These are phyloP conservation scores for Plagodis dolabraria DNA, from an alignment of 2,888 invertebrate species.

Conservation along the genomic window DNA sequence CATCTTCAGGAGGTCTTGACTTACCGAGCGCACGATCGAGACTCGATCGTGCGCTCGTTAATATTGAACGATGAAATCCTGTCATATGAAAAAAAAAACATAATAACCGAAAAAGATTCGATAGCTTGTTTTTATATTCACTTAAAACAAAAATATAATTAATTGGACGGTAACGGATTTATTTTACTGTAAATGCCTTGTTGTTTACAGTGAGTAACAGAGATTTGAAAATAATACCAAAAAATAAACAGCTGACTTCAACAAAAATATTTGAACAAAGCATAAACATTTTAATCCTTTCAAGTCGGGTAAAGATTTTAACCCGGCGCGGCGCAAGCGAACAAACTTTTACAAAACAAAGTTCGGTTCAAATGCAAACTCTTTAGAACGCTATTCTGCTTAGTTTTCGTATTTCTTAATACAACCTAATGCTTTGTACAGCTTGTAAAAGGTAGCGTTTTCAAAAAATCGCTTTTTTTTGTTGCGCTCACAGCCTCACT, in stretches of 20 bases:
- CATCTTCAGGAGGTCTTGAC: no score
- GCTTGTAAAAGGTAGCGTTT: constrained; percentile 49
- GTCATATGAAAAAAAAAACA: no score
- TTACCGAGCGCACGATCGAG: no score
- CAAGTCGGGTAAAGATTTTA: constrained; percentile 52
- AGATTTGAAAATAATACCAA: not conserved
- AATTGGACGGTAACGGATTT: no score
- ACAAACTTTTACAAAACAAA: constrained; percentile 73
- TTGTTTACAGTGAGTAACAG: no score
- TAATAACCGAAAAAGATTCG: no score
- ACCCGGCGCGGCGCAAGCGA: constrained; percentile 64
- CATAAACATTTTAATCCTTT: constrained; percentile 26
- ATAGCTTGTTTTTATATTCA: no score
- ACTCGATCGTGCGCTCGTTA: no score
- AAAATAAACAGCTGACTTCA: not conserved
- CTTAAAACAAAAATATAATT: no score
- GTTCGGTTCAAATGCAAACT: constrained; percentile 76
- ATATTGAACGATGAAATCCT: no score
- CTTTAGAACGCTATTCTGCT: constrained; percentile 80
- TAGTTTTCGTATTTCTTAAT: constrained; percentile 84
- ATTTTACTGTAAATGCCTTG: no score
- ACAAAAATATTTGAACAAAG: constrained; percentile 11
- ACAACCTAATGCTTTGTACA: constrained; percentile 65
- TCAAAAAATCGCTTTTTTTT: not conserved
- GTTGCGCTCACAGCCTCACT: no score